A percentile compares a stretch with the other conserved stretches of the same genome.
These are phyloP conservation scores for Platycheirus rosarum DNA, from an alignment of 2,888 invertebrate species.

Conservation along the genomic window DNA sequence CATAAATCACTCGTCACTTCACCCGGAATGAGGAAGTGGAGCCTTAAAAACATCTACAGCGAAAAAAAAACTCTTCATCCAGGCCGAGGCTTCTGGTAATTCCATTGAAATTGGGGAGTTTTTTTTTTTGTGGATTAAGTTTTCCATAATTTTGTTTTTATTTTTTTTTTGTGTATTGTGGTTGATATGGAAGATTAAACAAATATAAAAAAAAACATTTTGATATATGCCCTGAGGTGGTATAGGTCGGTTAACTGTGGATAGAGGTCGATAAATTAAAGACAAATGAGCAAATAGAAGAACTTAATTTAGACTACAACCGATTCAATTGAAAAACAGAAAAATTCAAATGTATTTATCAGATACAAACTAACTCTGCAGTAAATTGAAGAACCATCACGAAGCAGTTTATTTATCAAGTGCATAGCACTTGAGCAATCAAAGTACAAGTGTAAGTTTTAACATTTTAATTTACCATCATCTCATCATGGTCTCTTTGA, in stretches of 20 bases:
- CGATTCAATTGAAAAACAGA: not conserved
- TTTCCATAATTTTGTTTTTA: constrained; percentile 7
- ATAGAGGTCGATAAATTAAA: no score
- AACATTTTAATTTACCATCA: constrained; percentile 4
- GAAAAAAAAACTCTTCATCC: constrained; percentile 29
- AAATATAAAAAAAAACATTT: constrained; percentile 40
- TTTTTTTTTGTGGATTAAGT: constrained; percentile 15
- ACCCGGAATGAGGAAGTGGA: constrained; percentile 27
- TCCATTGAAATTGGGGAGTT: constrained; percentile 37
- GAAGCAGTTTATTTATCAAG: constrained; percentile 11
- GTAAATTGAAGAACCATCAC: constrained; percentile 33
- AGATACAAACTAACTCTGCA: not conserved
- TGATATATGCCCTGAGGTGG: constrained; percentile 30
- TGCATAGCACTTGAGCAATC: constrained; percentile 25
- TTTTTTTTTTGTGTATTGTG: constrained; percentile 21
- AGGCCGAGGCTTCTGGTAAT: constrained; percentile 49
- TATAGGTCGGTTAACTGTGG: not conserved
- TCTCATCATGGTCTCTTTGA: constrained; percentile 4
- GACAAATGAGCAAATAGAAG: no score
- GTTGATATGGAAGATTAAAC: constrained; percentile 49
- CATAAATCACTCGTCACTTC: constrained; percentile 70
- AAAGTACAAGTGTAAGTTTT: constrained; percentile 31
- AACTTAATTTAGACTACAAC: not conserved
- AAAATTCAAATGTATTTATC: not conserved
- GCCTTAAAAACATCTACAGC: constrained; percentile 41